Evolutionary conservation across 2,113 vertebrate species (phyloP).

Genomic region (Dunckerocampus dactyliophorus): DNA sequence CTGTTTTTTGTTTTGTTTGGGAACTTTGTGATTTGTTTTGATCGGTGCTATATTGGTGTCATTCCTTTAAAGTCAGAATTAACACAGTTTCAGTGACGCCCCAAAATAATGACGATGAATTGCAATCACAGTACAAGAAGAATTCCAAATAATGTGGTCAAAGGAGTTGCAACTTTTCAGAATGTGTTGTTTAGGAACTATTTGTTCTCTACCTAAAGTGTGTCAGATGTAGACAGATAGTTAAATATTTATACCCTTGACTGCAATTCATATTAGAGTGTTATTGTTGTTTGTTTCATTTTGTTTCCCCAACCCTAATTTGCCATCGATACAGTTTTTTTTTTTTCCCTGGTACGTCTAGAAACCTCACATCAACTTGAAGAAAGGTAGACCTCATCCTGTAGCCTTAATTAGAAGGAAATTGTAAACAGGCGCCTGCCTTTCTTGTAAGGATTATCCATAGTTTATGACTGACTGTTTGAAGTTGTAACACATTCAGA

Average conservation of each 20-base stretch:
- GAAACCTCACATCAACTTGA: constrained; percentile 70
- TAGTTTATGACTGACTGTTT: constrained; percentile 79
- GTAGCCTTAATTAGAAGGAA: constrained; percentile 74
- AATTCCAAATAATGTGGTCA: constrained; percentile 37
- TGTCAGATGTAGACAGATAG: constrained; percentile 73
- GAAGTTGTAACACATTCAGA: constrained; percentile 76
- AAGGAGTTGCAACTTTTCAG: constrained; percentile 57
- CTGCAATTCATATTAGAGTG: constrained; percentile 69
- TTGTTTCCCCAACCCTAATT: constrained; percentile 69
- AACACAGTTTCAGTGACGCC: constrained; percentile 33
- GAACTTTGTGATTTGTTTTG: constrained; percentile 36
- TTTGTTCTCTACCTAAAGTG: constrained; percentile 69
- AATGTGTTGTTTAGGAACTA: constrained; percentile 63
- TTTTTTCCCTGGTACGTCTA: constrained; percentile 47
- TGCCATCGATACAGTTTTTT: constrained; percentile 61
- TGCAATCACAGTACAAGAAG: constrained; percentile 13
- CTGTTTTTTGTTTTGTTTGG: constrained; percentile 36
- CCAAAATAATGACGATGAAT: constrained; percentile 44
- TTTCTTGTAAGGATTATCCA: constrained; percentile 73
- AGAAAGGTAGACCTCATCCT: constrained; percentile 67
- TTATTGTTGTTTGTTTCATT: constrained; percentile 73
- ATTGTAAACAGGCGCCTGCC: constrained; percentile 70
- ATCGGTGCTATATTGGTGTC: constrained; percentile 17
- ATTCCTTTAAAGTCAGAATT: constrained; percentile 18
- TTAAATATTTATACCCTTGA: constrained; percentile 75